These are phyloP conservation scores for Ascaphus truei DNA, from an alignment of 2,113 vertebrate genomes.

Conservation along the genomic window DNA sequence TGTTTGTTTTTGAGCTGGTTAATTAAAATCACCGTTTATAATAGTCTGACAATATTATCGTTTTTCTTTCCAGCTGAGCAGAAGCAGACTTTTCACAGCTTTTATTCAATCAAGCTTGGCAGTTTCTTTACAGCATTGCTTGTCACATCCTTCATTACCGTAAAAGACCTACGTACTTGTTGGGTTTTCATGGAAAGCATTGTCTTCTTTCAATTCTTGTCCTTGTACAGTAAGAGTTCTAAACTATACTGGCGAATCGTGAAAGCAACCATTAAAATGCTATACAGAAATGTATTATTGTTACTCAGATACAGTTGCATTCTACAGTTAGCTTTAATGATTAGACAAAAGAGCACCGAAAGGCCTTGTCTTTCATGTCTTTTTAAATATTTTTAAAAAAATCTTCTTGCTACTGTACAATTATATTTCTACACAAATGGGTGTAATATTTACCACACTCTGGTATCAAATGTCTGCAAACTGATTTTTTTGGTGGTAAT, in stretches of 20 bases:
- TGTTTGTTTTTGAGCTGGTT: constrained; percentile 73
- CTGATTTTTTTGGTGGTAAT: too few species aligned
- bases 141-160: constrained; percentile 51
- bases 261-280: not conserved
- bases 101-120: constrained; percentile 67
- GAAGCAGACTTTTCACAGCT: constrained; percentile 67
- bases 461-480: too few species aligned
- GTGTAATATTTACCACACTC: too few species aligned
- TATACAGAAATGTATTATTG: not conserved
- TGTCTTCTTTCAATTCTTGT: constrained; percentile 33
- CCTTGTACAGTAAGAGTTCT: constrained; percentile 44
- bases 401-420: too few species aligned
- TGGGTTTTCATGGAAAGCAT: constrained; percentile 47
- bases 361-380: too few species aligned
- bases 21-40: constrained; percentile 77
- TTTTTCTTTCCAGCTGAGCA: constrained; percentile 72
- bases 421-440: too few species aligned
- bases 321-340: too few species aligned
- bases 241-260: constrained; percentile 42
- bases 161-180: constrained; percentile 45
- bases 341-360: too few species aligned
- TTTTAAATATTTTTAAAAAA: too few species aligned
- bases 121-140: constrained; percentile 52
- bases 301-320: too few species aligned
- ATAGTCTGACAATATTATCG: constrained; percentile 70